A percentile compares a stretch with the other conserved stretches of the same genome.
Evolutionary conservation across 2,888 invertebrate genomes (phyloP).

Genomic region (Himalopsyche japonica): DNA sequence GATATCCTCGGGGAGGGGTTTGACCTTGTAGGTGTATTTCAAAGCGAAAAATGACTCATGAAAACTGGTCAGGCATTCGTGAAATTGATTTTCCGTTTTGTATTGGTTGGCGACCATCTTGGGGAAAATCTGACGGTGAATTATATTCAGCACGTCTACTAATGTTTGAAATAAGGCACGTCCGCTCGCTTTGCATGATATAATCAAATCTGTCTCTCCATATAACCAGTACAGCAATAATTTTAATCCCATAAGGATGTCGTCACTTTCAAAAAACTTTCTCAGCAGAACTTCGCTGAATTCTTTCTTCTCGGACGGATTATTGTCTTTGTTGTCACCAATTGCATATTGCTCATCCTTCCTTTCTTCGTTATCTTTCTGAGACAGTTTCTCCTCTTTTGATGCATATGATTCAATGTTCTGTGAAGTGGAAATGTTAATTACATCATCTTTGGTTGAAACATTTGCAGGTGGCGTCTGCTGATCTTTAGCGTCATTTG

Average conservation of each 20-base stretch:
- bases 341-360: conserved; percentile 45
- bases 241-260: conserved; percentile 70
- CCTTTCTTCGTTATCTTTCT: neutral
- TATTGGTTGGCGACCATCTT: conserved; percentile 47
- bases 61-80: conserved; percentile 39
- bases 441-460: neutral
- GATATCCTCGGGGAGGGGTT: conserved; percentile 75
- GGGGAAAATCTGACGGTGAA: conserved; percentile 54
- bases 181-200: conserved; percentile 78
- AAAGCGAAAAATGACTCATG: conserved; percentile 48
- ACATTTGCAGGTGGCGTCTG: neutral
- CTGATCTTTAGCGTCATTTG: conserved; percentile 4
- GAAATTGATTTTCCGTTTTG: conserved; percentile 19
- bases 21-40: conserved; percentile 61
- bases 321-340: conserved; percentile 18
- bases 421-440: neutral
- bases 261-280: conserved; percentile 63
- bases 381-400: neutral
- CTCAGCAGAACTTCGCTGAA: conserved; percentile 60
- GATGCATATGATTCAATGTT: neutral
- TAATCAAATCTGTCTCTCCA: conserved; percentile 76
- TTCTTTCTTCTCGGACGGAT: conserved; percentile 34
- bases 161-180: conserved; percentile 79
- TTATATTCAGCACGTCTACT: conserved; percentile 78
- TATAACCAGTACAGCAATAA: conserved; percentile 84